These are phyloP conservation scores for Pteropus rufus DNA, from an alignment of 2,797 vertebrate species.

Conservation along the genomic window DNA sequence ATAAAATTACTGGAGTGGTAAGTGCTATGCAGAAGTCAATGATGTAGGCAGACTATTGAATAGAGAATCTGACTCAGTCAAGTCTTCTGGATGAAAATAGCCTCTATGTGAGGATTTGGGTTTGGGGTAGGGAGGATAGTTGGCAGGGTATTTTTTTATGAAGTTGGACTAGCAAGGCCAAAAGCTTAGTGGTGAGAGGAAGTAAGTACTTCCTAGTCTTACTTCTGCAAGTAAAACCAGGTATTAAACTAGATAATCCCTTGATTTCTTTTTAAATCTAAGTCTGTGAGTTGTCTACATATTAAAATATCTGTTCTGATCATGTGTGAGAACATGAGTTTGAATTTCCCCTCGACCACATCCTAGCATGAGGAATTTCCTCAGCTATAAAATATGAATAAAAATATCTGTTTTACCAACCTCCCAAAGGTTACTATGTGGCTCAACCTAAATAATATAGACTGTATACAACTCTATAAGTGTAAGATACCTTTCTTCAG, in stretches of 20 bases:
- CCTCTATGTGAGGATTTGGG: not conserved
- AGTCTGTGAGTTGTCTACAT: not conserved
- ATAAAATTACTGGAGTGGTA: not conserved
- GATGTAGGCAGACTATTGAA: not conserved
- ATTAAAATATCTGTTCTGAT: constrained; percentile 17
- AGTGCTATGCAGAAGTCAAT: not conserved
- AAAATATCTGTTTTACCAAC: not conserved
- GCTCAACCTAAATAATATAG: not conserved
- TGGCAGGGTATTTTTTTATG: not conserved
- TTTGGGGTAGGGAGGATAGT: not conserved
- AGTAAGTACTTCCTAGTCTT: not conserved
- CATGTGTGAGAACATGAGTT: not conserved
- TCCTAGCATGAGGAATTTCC: not conserved
- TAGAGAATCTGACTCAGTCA: not conserved
- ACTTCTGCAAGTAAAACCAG: not conserved
- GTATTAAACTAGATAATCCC: not conserved
- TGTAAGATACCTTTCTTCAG: not conserved
- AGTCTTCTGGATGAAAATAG: not conserved
- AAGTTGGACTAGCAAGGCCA: not conserved
- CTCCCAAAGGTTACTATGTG: not conserved
- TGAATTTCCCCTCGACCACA: not conserved
- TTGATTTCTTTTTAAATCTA: not conserved
- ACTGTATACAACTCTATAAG: not conserved
- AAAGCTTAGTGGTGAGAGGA: not conserved
- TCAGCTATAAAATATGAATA: not conserved